Base-by-base conservation (phyloP, 2,888 invertebrate genomes). In the Hoplodrina blanda region DNA sequence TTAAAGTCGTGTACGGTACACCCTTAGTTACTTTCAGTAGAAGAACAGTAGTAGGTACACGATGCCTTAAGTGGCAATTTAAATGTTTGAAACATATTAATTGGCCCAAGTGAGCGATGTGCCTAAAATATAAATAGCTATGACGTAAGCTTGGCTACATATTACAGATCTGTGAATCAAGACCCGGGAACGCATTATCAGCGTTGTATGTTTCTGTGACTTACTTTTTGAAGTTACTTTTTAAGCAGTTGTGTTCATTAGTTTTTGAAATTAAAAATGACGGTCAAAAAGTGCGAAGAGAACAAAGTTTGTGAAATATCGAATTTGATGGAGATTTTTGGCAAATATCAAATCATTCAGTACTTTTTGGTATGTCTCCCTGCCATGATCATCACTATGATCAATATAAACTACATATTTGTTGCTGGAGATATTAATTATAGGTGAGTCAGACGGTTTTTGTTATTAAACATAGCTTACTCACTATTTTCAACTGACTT, bases 261-360 rank as follows among this genome's bases (percentile, higher is more conserved):
- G 30, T 57, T 5, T 10, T 41, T n/a, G 5, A 74, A 73, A 71
- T 41, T n/a, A 5, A 74, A 74, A 73, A 77, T 84, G 83, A 66
- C 30, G 33, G 56, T 41, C 11, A 68, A 52, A 50, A 75, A 75
- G 56, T 55, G 70, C 6, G 59, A 79, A 30, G 66, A 73, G 2
- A 66, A 67, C 8, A 82, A 87, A 67, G 56, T 80, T 20, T 77
- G 82, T 62, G 90, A 89, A 46, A 79, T 93, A 64, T 85, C 88
- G 0, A 85, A 90, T 41, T 78, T 92, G 4, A 77, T 92, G 68
- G 94, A 94, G 65, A 89, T 86, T 50, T 96, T 96, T 76, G 96
- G 96, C 1, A 91, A 83, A 77, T 96, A 93, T 76, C 96, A 96
- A 75, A 83, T 87, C 20, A 52, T 90, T 50, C 94, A 95, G 62